Evolutionary conservation across 2,113 vertebrate species (phyloP), one percentile per base, ranked within the genome.

Genomic region (Mugil cephalus): DNA sequence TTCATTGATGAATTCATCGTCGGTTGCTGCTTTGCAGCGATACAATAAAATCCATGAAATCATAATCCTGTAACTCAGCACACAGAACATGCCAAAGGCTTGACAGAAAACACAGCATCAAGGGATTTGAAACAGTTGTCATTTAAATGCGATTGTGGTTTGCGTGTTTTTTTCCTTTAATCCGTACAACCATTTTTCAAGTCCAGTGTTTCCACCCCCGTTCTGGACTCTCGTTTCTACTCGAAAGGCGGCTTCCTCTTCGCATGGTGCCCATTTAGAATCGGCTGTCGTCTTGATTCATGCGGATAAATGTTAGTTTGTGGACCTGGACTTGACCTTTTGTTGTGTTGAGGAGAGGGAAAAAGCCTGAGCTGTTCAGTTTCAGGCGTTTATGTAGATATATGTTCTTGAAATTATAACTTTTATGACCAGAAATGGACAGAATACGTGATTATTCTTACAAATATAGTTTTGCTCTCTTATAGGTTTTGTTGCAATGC

Each of bases 101-200:
- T 45, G 6, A 38, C 45, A 17, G 55, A 68, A 10, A 69, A 60
- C 51, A 0, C 30, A 10, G 13, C 45, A 40, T 56, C 43, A 69
- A 42, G 61, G n/a, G 54, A 47, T 67, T 81, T 67, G 38, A 46
- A 51, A 50, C 52, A 45, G 68, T 46, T 18, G 52, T 55, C 52
- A 39, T 63, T 51, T 43, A 34, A 67, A 70, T 35, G 48, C 1
- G 1, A 63, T 70, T 71, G n/a, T 45, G 38, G 10, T 53, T 80
- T 14, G 48, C 18, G 8, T 64, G 66, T 71, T 71, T 63, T 45
- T 62, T 70, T 55, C 1, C 21, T 63, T 63, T 50, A 43, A 68
- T 60, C 19, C 4, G 1, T 15, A 2, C 65, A n/a, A 9, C n/a
- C 24, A 39, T 6, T 0, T 8, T 18, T 0, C 14, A 12, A 83